Evolutionary conservation across 2,113 vertebrate species (phyloP).

Genomic region (Capreolus pygargus): DNA sequence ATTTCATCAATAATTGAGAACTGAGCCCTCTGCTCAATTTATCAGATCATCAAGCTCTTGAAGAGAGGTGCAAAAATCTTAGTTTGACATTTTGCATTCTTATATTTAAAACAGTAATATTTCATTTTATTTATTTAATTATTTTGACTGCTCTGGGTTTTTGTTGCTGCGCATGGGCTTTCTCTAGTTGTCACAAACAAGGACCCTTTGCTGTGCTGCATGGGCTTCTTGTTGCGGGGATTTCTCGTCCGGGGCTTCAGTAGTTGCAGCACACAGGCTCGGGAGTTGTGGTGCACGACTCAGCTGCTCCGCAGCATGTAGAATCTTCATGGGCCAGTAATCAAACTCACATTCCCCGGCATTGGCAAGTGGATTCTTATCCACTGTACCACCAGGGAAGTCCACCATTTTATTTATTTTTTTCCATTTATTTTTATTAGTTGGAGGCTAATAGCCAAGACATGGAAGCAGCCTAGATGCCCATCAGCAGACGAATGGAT

Average conservation of each 20-base stretch:
- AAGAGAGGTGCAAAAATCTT: background rate
- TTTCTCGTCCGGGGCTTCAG: background rate
- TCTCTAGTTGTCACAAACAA: background rate
- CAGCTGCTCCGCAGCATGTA: background rate
- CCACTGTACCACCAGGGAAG: background rate
- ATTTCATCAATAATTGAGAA: background rate
- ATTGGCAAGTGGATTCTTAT: background rate
- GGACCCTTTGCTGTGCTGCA: background rate
- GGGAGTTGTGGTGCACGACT: background rate
- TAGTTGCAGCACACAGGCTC: background rate
- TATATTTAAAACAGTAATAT: background rate
- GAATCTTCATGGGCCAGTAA: background rate
- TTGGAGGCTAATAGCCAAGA: too few species aligned
- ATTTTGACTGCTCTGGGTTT: background rate
- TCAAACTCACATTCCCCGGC: background rate
- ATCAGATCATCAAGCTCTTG: background rate
- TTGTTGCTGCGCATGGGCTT: background rate
- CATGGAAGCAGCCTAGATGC: too few species aligned
- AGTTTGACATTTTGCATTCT: background rate
- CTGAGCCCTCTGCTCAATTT: background rate
- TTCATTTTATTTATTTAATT: background rate
- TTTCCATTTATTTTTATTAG: too few species aligned
- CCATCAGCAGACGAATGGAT: too few species aligned
- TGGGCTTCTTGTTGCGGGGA: background rate
- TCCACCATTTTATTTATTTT: background rate